A percentile compares a stretch with the other conserved stretches of the same genome.
These are phyloP conservation scores for Microctonus aethiopoides DNA, from an alignment of 2,888 invertebrate species.

Conservation along the genomic window DNA sequence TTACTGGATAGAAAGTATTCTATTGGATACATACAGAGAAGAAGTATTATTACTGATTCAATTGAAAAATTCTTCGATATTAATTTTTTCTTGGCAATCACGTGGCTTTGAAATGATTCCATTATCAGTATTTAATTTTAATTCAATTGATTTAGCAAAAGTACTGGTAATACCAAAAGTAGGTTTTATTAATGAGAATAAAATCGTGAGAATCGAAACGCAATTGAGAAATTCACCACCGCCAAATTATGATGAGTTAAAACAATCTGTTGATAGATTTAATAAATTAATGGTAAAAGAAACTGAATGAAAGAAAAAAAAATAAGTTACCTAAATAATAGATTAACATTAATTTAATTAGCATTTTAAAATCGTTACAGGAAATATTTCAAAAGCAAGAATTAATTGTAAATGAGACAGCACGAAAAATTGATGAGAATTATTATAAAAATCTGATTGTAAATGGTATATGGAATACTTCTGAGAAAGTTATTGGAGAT, in stretches of 20 bases:
- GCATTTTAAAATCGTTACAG: slow-evolving; percentile 37
- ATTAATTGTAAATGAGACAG: slow-evolving; percentile 46
- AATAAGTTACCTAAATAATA: background rate
- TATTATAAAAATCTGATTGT: slow-evolving; percentile 44
- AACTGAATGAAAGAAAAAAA: background rate
- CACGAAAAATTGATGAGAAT: slow-evolving; percentile 39
- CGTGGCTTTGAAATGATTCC: slow-evolving; percentile 42
- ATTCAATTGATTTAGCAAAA: slow-evolving; percentile 48
- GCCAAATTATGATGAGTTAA: slow-evolving; percentile 56
- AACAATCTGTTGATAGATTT: slow-evolving; percentile 54
- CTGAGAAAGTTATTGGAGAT: slow-evolving; percentile 32
- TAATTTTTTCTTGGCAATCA: slow-evolving; percentile 53
- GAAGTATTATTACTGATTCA: slow-evolving; percentile 67
- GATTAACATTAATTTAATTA: background rate
- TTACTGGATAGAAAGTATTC: slow-evolving; percentile 53
- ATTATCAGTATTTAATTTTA: slow-evolving; percentile 43
- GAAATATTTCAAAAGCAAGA: slow-evolving; percentile 50
- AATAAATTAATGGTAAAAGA: slow-evolving; percentile 58
- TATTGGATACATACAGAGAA: slow-evolving; percentile 65
- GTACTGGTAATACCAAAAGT: slow-evolving; percentile 50
- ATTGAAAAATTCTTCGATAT: slow-evolving; percentile 50
- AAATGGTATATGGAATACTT: slow-evolving; percentile 48
- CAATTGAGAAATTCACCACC: slow-evolving; percentile 52
- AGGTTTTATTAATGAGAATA: slow-evolving; percentile 51
- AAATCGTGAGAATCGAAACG: slow-evolving; percentile 51